Base-by-base conservation (phyloP, 53 echinoderm and acorn worm genomes). In the Echinarachnius parma region DNA sequence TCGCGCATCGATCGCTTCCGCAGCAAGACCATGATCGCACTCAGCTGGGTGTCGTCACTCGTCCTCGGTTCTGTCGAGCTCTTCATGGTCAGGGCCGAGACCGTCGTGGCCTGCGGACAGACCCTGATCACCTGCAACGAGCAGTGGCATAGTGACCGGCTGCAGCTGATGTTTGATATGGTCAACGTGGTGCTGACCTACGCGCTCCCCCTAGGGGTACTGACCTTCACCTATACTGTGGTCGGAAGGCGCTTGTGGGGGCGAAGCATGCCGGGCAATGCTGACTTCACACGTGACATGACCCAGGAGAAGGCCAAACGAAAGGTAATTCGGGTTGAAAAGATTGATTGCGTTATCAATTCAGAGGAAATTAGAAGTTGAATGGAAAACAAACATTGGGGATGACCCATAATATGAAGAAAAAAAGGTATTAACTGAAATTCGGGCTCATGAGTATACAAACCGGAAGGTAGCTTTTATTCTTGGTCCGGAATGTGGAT, bases 201-300 rank as follows among this genome's bases (percentile, higher is more conserved):
- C 74, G 47, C 81, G 18, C 23, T 82, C 0, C 93, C 93, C 4
- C 75, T 93, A 2, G 26, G 70, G n/a, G 65, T 93, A 23, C 77
- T 93, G 20, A 84, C 83, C 10, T 93, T 89, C 60, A 93, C 93
- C 10, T 93, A 93, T 58, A 83, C 83, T 22, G 86, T 86, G 28
- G 93, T 93, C 7, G 89, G 86, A 5, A 30, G 61, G 34, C 89
- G 89, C 29, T 67, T 93, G 22, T 93, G 93, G 93, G 93, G 93
- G 3, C 71, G 93, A 3, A 86, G 80, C 34, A 75, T 93, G 20
- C 93, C 93, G 22, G 93, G 93, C 0, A 93, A 93, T 50, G 93
- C 93, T 11, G 93, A 93, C 53, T 86, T 83, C 34, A 77, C 67
- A 31, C 58, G 93, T 54, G 93, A 93, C 48, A 80, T 86, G 61